phyloP scores from a whole-genome alignment of 2,113 vertebrate species.

The Macaca nemestrina region DNA sequence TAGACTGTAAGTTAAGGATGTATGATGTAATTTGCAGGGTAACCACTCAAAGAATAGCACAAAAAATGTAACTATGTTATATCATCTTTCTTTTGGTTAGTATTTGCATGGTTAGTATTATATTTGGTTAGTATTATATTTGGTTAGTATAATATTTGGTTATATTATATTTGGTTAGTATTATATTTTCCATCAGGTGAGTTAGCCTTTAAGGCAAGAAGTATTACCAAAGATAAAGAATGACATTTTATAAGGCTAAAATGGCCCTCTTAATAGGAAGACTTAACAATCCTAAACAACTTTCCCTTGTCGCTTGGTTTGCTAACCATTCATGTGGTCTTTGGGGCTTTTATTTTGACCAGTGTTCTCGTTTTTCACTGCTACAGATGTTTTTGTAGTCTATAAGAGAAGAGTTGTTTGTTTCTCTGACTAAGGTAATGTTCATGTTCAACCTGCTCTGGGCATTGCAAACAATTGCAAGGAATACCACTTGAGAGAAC shows the following conservation, averaged over 20 bases:
- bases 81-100: too few relatives aligned
- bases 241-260: not conserved
- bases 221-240: not conserved
- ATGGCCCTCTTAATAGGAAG: not conserved
- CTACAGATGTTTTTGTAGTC: not conserved
- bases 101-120: too few relatives aligned
- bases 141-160: too few relatives aligned
- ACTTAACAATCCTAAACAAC: not conserved
- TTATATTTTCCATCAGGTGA: not conserved
- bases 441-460: not conserved
- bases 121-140: too few relatives aligned
- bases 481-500: not conserved
- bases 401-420: not conserved
- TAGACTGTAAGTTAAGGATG: not conserved
- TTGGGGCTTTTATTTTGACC: not conserved
- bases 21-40: slow-evolving; percentile 1
- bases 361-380: slow-evolving; percentile 16
- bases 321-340: not conserved
- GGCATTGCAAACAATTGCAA: not conserved
- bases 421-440: not conserved
- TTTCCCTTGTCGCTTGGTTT: not conserved
- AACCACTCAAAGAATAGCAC: slow-evolving; percentile 7
- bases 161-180: too few relatives aligned
- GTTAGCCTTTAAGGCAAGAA: not conserved
- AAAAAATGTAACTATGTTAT: not conserved